A percentile compares a stretch with the other conserved stretches of the same genome.
Conservation (phyloP, 2,797 vertebrate genomes). For the Sitta carolinensis region DNA sequence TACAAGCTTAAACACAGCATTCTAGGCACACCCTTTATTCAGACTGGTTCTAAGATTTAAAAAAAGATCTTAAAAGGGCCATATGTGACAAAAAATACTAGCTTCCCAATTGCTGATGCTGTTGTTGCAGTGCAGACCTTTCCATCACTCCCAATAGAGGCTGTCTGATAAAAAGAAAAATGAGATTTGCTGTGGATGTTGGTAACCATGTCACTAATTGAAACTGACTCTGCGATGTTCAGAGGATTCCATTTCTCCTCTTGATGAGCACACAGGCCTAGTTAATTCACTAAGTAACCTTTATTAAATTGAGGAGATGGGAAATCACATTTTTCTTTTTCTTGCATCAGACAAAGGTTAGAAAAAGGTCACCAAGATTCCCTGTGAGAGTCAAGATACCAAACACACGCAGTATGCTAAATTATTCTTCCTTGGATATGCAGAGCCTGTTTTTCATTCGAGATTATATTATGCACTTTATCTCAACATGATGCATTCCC, state of each 20-base stretch:
- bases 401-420: neutral
- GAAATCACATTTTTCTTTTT: conserved; percentile 69
- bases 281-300: conserved; percentile 84
- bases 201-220: conserved; percentile 83
- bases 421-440: neutral
- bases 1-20: neutral
- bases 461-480: neutral
- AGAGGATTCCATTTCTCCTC: conserved; percentile 71
- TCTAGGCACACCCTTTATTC: neutral
- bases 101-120: neutral
- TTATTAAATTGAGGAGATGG: conserved; percentile 83
- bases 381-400: conserved; percentile 36
- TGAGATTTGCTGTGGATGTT: conserved; percentile 77
- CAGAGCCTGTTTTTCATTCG: neutral
- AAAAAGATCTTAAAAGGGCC: neutral
- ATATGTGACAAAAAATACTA: neutral
- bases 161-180: conserved; percentile 67
- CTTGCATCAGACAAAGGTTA: conserved; percentile 71
- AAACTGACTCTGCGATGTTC: conserved; percentile 79
- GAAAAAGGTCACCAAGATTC: conserved; percentile 64
- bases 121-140: conserved; percentile 1
- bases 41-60: conserved; percentile 19
- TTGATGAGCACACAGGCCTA: conserved; percentile 64
- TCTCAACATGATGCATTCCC: neutral
- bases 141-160: neutral